Percentiles rank a stretch among this genome's conserved stretches.
Evolutionary conservation across 2,888 invertebrate species (phyloP).

Genomic region (Eremobia ochroleuca): DNA sequence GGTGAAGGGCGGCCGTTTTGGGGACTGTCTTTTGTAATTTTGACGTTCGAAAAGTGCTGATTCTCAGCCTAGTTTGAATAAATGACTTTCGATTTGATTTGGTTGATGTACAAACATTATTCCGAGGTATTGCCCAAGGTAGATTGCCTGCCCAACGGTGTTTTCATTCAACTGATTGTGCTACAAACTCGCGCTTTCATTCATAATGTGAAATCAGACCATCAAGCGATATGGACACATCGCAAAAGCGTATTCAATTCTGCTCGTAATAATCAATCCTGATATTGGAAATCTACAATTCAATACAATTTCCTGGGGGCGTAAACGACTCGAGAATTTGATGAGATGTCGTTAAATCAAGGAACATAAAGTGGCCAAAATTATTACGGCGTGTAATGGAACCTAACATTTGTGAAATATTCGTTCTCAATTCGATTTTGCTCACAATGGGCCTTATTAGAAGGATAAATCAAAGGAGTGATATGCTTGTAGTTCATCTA

Average conservation of each 20-base stretch:
- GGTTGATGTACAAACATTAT: conserved; percentile 24
- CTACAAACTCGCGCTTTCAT: conserved; percentile 27
- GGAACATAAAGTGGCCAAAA: conserved; percentile 19
- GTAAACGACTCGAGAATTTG: conserved; percentile 19
- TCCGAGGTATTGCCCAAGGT: conserved; percentile 5
- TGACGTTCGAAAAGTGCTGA: too few relatives aligned
- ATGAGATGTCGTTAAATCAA: conserved; percentile 25
- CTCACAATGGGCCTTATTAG: background rate
- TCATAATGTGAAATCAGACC: conserved; percentile 39
- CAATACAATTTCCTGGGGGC: conserved; percentile 33
- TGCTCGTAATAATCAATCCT: conserved; percentile 26
- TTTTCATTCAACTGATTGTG: conserved; percentile 35
- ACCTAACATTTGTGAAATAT: background rate
- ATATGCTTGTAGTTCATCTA: background rate
- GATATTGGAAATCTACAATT: conserved; percentile 50
- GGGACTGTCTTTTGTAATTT: too few relatives aligned
- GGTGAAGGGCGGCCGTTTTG: too few relatives aligned
- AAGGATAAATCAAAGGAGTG: too few relatives aligned
- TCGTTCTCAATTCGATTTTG: background rate
- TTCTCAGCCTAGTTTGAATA: too few relatives aligned
- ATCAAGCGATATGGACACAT: conserved; percentile 40
- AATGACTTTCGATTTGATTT: too few relatives aligned
- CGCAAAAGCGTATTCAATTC: conserved; percentile 44
- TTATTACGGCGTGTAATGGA: conserved; percentile 10
- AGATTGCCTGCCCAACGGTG: conserved; percentile 18